Base-by-base conservation (phyloP, 2,888 invertebrate species). In the Lasioglossum figueresi region DNA sequence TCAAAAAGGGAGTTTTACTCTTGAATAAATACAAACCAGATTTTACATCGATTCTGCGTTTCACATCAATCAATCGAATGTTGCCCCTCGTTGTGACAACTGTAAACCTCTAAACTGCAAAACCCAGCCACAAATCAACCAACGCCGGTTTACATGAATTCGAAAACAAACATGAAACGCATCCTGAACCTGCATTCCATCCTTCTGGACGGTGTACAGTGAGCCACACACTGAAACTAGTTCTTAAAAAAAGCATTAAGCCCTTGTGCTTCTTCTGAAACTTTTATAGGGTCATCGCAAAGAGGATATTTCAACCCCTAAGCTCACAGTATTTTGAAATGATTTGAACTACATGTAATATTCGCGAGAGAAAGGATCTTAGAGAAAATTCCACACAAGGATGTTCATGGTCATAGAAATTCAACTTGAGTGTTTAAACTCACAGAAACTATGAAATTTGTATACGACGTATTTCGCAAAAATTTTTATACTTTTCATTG, bases 91-190 rank as follows among this genome's bases (percentile, higher is more conserved):
- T 31, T 31, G 63, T 31, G 63, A 63, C 63, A 63, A 31, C 31
- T 63, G 31, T 63, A 63, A 63, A 63, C 63, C 63, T 31, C 31
- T 19, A 19, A 63, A 63, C 63, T 63, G 16, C 31, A 31, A 63
- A 63, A 31, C 63, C 63, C 31, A 16, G 63, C 31, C 63, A 63
- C 63, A 63, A 63, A 63, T 63, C 63, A 63, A 63, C 63, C 16
- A 63, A 63, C 31, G 31, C 6, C 31, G 12, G 27, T 63, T 31
- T 31, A 31, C 16, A 63, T 6, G 31, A 31, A 31, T 31, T 8
- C 31, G 63, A 63, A 63, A 31, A 6, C 31, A 31, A 63, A 31
- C 16, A 19, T 63, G 31, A 31, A 63, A 31, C 31, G 63, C 16
- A 31, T 63, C 6, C 63, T 63, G 19, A 63, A 63, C 8, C 23